phyloP scores from a whole-genome alignment of 2,888 invertebrate species.

The Autographa gamma region DNA sequence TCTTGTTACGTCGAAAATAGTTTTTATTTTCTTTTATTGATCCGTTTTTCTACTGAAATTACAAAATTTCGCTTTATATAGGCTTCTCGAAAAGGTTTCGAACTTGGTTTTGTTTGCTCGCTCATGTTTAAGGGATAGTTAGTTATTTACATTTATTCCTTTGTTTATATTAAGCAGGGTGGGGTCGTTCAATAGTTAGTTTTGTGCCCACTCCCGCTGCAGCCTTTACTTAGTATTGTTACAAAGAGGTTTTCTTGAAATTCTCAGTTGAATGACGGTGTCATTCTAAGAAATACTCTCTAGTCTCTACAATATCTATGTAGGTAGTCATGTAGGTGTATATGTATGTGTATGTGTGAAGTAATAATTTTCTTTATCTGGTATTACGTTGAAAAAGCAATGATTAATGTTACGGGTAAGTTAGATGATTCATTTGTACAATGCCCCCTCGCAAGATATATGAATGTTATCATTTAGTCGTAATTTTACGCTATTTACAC shows the following conservation, averaged over 20 bases:
- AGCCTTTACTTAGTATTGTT: conserved; percentile 61
- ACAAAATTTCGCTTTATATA: conserved; percentile 6
- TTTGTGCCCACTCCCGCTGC: conserved; percentile 24
- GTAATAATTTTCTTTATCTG: conserved; percentile 53
- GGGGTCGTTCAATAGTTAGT: conserved; percentile 34
- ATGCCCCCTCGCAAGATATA: conserved; percentile 26
- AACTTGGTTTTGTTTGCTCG: background rate
- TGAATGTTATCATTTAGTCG: conserved; percentile 23
- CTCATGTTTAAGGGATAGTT: conserved; percentile 6
- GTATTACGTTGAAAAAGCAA: conserved; percentile 53
- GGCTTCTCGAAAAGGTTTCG: background rate
- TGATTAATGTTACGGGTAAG: conserved; percentile 57
- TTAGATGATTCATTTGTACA: conserved; percentile 55
- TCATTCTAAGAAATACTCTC: conserved; percentile 56
- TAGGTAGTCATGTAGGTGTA: conserved; percentile 26
- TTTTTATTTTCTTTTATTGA: conserved; percentile 11
- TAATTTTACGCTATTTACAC: conserved; percentile 23
- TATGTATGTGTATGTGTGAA: conserved; percentile 23
- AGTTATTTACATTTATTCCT: background rate
- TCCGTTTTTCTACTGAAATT: conserved; percentile 6
- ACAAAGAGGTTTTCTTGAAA: conserved; percentile 60
- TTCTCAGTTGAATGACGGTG: conserved; percentile 46
- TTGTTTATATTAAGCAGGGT: conserved; percentile 23
- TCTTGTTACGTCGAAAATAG: conserved; percentile 18
- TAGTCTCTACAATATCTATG: conserved; percentile 46